Evolutionary conservation across 2,113 vertebrate species (phyloP).

Genomic region (Albula glossodonta): DNA sequence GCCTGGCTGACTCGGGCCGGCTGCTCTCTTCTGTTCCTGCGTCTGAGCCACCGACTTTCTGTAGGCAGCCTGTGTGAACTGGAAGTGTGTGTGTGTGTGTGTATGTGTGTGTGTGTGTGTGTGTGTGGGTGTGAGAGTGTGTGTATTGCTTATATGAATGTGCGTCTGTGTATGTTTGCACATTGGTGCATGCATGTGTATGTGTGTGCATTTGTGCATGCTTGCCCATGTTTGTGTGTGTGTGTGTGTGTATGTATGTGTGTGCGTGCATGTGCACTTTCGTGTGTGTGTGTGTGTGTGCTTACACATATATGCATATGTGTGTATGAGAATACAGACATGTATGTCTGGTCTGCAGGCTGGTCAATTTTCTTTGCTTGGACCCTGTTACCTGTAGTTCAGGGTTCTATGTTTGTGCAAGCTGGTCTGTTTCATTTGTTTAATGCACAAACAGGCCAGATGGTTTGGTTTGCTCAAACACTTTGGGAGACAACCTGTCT

Average conservation of each 20-base stretch:
- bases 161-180: constrained; percentile 10
- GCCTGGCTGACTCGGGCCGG: neutral
- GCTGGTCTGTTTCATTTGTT: neutral
- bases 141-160: neutral
- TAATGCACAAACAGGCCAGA: neutral
- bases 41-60: constrained; percentile 32
- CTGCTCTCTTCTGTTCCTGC: neutral
- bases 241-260: no score
- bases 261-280: neutral
- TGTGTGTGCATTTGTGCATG: no score
- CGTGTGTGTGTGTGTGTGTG: no score
- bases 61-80: constrained; percentile 30
- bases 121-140: neutral
- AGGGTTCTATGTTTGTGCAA: neutral
- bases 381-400: neutral
- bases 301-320: no score
- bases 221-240: no score
- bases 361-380: no score
- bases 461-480: neutral
- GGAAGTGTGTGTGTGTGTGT: neutral
- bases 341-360: no score
- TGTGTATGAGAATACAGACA: neutral
- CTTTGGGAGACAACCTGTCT: neutral
- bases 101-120: neutral
- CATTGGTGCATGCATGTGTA: no score